Conservation (phyloP, 2,113 vertebrate species). For the Phrynosoma blainvillii region DNA sequence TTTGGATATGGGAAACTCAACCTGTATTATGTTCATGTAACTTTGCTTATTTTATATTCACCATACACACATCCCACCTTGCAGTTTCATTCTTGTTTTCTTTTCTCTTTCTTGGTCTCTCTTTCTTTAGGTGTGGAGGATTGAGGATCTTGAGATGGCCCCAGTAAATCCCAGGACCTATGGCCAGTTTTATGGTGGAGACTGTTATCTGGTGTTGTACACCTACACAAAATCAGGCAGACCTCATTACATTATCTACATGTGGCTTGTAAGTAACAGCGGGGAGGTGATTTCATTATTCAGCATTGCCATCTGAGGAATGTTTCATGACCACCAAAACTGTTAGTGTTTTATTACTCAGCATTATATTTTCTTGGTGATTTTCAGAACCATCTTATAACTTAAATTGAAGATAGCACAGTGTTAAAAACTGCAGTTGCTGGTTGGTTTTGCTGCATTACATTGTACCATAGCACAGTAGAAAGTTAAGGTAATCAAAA, state of each 20-base stretch:
- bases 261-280: constrained; percentile 87
- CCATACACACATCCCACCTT: background rate
- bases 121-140: constrained; percentile 85
- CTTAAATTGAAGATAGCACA: no score
- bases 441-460: background rate
- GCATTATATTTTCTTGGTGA: no score
- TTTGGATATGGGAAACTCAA: no score
- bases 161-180: constrained; percentile 80
- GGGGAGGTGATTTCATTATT: background rate
- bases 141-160: constrained; percentile 84
- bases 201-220: constrained; percentile 90
- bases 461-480: background rate
- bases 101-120: background rate
- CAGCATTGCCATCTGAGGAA: no score
- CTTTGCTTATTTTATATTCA: background rate
- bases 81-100: background rate
- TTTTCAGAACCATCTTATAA: no score
- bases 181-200: constrained; percentile 90
- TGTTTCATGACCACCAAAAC: no score
- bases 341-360: background rate
- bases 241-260: constrained; percentile 86
- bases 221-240: constrained; percentile 80
- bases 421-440: no score
- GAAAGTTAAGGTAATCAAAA: background rate
- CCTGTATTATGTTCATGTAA: background rate